Evolutionary conservation across 2,797 vertebrate species (phyloP), one percentile per base, ranked within the genome.

Genomic region (Cirrhinus molitorella): DNA sequence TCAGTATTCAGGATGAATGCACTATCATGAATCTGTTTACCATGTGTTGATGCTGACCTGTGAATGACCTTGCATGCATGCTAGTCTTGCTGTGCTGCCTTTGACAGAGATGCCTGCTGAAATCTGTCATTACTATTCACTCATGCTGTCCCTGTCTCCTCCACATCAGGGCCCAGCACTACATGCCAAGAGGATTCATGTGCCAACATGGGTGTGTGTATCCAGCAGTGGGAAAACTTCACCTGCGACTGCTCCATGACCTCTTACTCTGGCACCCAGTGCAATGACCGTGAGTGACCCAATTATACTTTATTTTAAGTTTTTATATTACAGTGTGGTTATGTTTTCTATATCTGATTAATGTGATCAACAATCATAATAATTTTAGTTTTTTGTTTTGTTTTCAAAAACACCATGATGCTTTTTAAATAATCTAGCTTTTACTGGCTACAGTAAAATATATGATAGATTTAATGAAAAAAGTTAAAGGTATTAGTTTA

Each of bases 101-200:
- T n/a, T 49, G 77, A 34, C 66, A 49, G 53, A 34, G 61, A 53
- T 53, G 21, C 57, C 47, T 40, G 49, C 11, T 34, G 19, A 53
- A 17, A 45, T 31, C 51, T 10, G 25, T 59, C 19, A 65, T 82
- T 67, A 7, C 40, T 47, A 16, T 66, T 57, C 14, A 73, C 49
- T 75, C 55, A 86, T 17, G 0, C 25, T 40, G 11, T 55, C 68
- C 23, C 47, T n/a, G 13, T 77, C 31, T 70, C 65, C 37, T 40
- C 61, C 5, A 7, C 65, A 5, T 28, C 88, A 99, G 98, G 98
- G 79, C 97, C 98, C 0, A 98, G 97, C 81, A 99, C 97, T 6
- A 98, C 97, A 75, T 99, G 98, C 87, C 98, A 99, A 91, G 98
- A 99, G 90, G 98, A 99, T 91, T 99, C 98, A 0, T 99, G 98